phyloP scores from a whole-genome alignment of 2,797 vertebrate genomes.

The Morelia viridis region DNA sequence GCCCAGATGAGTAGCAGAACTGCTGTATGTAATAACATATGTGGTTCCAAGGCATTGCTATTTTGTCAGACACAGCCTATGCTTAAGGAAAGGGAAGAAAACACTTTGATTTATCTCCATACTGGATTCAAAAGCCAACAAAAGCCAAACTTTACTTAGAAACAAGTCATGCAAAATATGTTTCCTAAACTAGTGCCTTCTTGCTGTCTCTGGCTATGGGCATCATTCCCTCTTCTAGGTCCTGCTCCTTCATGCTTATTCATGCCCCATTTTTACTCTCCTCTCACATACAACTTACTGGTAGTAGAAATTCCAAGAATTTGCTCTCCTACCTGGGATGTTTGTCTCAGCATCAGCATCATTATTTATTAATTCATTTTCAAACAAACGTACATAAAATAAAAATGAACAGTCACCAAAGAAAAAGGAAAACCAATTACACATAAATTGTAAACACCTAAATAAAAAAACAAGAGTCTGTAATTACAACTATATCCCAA shows the following conservation, averaged over 20 bases:
- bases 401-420: not conserved
- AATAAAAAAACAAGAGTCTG: not conserved
- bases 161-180: not conserved
- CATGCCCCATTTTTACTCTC: not conserved
- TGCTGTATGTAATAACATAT: not conserved
- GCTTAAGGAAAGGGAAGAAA: not conserved
- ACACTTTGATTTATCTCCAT: not conserved
- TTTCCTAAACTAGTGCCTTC: not conserved
- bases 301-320: not conserved
- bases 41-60: not conserved
- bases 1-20: not conserved
- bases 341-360: not conserved
- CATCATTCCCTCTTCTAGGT: not conserved
- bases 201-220: not conserved
- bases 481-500: not conserved
- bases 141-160: not conserved
- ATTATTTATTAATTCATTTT: not conserved
- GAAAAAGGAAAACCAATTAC: not conserved
- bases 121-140: not conserved
- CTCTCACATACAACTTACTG: not conserved
- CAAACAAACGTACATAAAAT: not conserved
- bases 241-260: not conserved
- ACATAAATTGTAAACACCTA: not conserved
- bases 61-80: not conserved
- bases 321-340: not conserved